Conservation (phyloP, 2,797 vertebrate genomes). For the Myotis planiceps region DNA sequence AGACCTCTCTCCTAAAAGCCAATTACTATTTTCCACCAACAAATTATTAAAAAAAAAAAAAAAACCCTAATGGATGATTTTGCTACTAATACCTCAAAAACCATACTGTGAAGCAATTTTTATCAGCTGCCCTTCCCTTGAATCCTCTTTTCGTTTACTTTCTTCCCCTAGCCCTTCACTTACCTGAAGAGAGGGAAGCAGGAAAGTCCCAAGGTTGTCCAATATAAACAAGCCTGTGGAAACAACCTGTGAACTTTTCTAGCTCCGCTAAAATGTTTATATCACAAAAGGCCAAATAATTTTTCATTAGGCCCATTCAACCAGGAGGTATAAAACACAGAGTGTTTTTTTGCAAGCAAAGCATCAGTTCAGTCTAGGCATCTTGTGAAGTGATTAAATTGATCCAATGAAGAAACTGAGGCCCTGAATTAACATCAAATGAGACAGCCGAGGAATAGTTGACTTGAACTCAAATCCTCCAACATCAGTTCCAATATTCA, state of each 20-base stretch:
- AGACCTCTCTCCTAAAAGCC: conserved; percentile 31
- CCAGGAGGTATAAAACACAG: neutral
- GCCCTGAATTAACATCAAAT: conserved; percentile 1
- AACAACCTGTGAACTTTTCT: neutral
- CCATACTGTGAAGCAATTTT: neutral
- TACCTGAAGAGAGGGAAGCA: neutral
- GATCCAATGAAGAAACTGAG: neutral
- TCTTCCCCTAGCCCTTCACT: neutral
- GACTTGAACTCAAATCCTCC: neutral
- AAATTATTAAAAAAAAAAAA: neutral
- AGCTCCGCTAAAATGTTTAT: neutral
- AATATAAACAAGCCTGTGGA: neutral
- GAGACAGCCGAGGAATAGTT: neutral
- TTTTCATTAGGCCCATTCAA: conserved; percentile 24
- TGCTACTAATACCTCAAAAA: neutral
- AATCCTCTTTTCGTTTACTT: neutral
- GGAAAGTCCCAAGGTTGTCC: neutral
- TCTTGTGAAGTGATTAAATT: neutral
- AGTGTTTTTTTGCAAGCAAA: neutral
- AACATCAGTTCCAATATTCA: neutral
- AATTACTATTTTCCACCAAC: neutral
- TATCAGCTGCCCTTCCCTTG: neutral
- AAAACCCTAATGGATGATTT: conserved; percentile 21
- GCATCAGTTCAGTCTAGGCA: neutral
- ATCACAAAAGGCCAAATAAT: neutral